Evolutionary conservation across 1,140 invertebrate species (phyloP).

Genomic region (Penaeus vannamei): DNA sequence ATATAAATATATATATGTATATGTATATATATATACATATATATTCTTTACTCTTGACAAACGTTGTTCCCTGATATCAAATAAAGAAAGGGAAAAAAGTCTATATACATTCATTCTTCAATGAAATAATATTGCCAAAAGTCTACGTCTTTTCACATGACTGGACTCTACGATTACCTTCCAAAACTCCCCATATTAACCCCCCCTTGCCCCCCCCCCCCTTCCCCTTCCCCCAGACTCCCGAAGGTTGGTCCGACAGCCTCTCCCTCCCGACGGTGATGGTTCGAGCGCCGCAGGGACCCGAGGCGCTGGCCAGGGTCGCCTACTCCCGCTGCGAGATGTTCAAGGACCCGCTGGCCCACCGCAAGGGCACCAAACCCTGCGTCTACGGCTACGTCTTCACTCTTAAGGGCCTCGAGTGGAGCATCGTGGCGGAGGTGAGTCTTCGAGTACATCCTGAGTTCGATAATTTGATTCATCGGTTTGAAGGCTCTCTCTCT

Average conservation of each 20-base stretch:
- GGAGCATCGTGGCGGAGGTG: conserved; percentile 71
- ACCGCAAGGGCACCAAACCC: conserved; percentile 67
- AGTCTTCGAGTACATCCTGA: not conserved
- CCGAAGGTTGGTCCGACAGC: conserved; percentile 58
- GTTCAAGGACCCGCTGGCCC: conserved; percentile 69
- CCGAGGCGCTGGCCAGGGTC: not conserved
- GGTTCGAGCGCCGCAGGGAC: not conserved
- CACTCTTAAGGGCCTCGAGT: conserved; percentile 68
- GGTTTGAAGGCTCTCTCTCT: not conserved
- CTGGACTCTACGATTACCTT: too few species aligned
- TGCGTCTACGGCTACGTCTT: conserved; percentile 71
- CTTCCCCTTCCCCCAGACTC: conserved; percentile 35
- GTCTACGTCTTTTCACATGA: too few species aligned
- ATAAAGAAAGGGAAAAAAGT: too few species aligned
- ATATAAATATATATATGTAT: too few species aligned
- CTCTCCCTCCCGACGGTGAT: conserved; percentile 40
- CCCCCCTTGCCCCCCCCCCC: fast-evolving
- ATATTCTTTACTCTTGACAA: too few species aligned
- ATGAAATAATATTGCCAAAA: too few species aligned
- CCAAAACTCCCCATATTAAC: too few species aligned
- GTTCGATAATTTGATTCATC: too few species aligned
- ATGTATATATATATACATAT: too few species aligned
- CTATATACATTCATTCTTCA: too few species aligned
- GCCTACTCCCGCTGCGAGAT: conserved; percentile 69
- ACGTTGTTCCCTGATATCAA: too few species aligned